Base-by-base conservation (phyloP, 2,888 invertebrate genomes). In the Macaria notata region DNA sequence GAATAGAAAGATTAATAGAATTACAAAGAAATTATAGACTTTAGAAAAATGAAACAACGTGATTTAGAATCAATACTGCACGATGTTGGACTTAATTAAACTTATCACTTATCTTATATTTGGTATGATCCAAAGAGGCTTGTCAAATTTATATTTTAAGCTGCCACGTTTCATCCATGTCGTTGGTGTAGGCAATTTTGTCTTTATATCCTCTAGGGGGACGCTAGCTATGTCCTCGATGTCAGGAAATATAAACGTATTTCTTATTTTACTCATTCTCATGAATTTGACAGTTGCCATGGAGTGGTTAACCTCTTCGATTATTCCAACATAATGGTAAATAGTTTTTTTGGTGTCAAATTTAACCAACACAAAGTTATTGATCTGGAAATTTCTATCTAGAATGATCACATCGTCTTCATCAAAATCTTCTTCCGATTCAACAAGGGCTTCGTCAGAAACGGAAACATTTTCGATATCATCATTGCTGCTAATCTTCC, bases 241-340 rank as follows among this genome's bases (percentile, higher is more conserved):
- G 44, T 51, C 51, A 51, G 51, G 51, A 51, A 45, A 51, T 51
- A 57, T 54, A 61, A 65, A 63, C 3, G 63, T 61, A 49, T 61
- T 59, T 54, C 59, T 31, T 55, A 61, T 55, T 54, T 65, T 65
- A 54, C 63, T 65, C 54, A 49, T 4, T 36, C 67, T 50, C 65
- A 67, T 65, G 30, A 64, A 57, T 61, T 61, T 67, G 9, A 65
- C 54, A 48, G 64, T 67, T 49, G 65, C 63, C 63, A 56, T 56
- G 43, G 56, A 46, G 9, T 50, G 60, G 63, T 55, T 60, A 65
- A 54, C 36, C 42, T 59, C 61, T 58, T 63, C 63, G 42, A 62
- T 65, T 63, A 42, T 46, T 39, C 67, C 63, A 46, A 61, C 59
- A 61, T 66, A 66, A 49, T 63, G 66, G 31, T 53, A 46, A n/a